phyloP scores from a whole-genome alignment of 2,113 vertebrate genomes.

The Peromyscus polionotus region DNA sequence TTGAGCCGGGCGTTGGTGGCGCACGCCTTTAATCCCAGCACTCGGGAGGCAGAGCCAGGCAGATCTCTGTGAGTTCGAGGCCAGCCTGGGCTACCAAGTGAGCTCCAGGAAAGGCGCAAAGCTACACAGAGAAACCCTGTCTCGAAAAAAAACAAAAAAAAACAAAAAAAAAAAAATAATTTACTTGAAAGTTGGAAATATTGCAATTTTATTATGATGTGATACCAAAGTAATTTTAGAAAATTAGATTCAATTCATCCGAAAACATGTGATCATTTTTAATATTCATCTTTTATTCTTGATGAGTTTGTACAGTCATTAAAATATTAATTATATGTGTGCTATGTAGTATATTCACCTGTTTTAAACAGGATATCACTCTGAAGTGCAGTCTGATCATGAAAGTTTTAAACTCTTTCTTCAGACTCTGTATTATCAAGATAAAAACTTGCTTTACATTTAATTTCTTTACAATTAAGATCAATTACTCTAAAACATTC shows the following conservation, averaged over 20 bases:
- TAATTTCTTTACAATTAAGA: background rate
- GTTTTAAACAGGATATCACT: background rate
- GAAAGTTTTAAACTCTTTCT: background rate
- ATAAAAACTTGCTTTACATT: background rate
- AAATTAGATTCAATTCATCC: background rate
- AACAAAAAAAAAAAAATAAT: too few species aligned
- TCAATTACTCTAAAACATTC: background rate
- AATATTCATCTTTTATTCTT: background rate
- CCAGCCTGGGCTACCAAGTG: too few species aligned
- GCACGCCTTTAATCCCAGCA: too few species aligned
- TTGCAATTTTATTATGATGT: background rate
- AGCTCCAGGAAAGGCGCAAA: too few species aligned
- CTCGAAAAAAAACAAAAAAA: too few species aligned
- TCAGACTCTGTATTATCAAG: background rate
- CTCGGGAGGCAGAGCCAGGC: too few species aligned
- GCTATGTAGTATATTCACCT: background rate
- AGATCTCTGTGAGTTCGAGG: too few species aligned
- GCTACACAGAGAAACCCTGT: too few species aligned
- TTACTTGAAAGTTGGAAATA: background rate
- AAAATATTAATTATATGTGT: background rate
- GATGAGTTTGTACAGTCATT: background rate
- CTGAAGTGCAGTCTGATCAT: background rate
- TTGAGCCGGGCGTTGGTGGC: too few species aligned
- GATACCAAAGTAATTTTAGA: background rate
- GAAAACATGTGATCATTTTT: background rate